Evolutionary conservation across 1,140 invertebrate species (phyloP).

Genomic region (Drosophila pseudoananassae): DNA sequence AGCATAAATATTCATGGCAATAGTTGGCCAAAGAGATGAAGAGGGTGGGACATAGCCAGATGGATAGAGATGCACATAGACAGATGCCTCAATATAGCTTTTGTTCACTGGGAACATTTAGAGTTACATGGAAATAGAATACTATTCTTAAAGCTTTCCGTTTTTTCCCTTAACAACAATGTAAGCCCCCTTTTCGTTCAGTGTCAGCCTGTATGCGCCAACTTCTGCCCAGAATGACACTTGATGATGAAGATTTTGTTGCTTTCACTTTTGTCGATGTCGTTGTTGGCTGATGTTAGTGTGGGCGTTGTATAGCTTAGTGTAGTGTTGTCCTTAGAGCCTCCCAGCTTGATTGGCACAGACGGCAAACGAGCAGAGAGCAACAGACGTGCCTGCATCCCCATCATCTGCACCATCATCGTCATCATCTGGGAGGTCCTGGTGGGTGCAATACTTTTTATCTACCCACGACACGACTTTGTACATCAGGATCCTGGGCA

Average conservation of each 20-base stretch:
- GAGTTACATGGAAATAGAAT: not conserved
- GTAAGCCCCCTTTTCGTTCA: slow-evolving; percentile 14
- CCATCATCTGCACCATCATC: slow-evolving; percentile 1
- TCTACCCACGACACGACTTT: slow-evolving; percentile 6
- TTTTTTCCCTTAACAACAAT: too few relatives aligned
- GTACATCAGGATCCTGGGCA: slow-evolving; percentile 32
- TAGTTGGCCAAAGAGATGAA: slow-evolving; percentile 28
- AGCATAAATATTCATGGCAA: slow-evolving; percentile 78
- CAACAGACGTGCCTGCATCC: slow-evolving; percentile 33
- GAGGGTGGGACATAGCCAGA: slow-evolving; percentile 26
- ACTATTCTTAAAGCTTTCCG: too few relatives aligned
- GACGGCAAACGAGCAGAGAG: slow-evolving; percentile 23
- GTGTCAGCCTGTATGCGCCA: slow-evolving; percentile 54
- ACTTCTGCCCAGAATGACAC: slow-evolving; percentile 80
- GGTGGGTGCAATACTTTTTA: slow-evolving; percentile 36
- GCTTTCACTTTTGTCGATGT: slow-evolving; percentile 75
- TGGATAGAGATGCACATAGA: slow-evolving; percentile 34
- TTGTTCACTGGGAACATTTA: not conserved
- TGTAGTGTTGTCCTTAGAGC: slow-evolving; percentile 27
- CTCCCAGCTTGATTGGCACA: slow-evolving; percentile 52
- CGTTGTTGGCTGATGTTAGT: not conserved
- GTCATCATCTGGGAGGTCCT: slow-evolving; percentile 11
- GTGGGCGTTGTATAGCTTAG: not conserved
- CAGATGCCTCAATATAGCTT: slow-evolving; percentile 40
- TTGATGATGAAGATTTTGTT: slow-evolving; percentile 83